Evolutionary conservation across 2,888 invertebrate genomes (phyloP), one percentile per base, ranked within the genome.

Genomic region (Philopedon plagiatum): DNA sequence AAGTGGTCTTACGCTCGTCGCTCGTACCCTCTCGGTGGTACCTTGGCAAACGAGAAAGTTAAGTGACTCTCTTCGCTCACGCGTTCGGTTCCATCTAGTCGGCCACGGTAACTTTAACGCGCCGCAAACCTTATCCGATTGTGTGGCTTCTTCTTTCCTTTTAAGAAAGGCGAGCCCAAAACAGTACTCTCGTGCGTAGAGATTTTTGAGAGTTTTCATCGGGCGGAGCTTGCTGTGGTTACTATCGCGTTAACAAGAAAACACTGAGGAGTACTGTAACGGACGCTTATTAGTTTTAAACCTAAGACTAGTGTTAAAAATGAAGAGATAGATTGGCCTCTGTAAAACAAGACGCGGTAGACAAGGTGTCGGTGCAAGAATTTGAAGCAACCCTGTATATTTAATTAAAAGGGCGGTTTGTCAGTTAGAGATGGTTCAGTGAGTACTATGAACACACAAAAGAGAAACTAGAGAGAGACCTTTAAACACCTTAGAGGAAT

Each of bases 1-100:
- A 73, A 73, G 73, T 73, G 73, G 61, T 71, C 41, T 66, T 61
- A 64, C 54, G 56, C 23, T 41, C 57, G 41, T 57, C 34, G 57
- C 67, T 72, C 67, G 54, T 67, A 62, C 67, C 63, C 67, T 67
- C 57, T 32, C 58, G 58, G 34, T 57, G 46, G 57, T 62, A 71
- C 66, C 26, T 41, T 51, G 51, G 54, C 26, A 29, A 32, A 32
- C 72, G 68, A 68, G 72, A 73, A 73, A 73, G 72, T 68, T 61
- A 18, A 61, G n/a, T n/a, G 61, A 70, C 64, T 70, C 58, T 64
- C 56, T 62, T 69, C 62, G 56, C 15, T 49, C 49, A 15, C 44
- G 34, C 69, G 57, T 29, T 21, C 64, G 37, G 26, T 29, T 34
- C 57, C 39, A 51, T 58, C 68, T 54, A 73, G 73, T 73, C 67